Evolutionary conservation across 1,140 invertebrate genomes (phyloP).

Genomic region (Drosophila subpulchrella): DNA sequence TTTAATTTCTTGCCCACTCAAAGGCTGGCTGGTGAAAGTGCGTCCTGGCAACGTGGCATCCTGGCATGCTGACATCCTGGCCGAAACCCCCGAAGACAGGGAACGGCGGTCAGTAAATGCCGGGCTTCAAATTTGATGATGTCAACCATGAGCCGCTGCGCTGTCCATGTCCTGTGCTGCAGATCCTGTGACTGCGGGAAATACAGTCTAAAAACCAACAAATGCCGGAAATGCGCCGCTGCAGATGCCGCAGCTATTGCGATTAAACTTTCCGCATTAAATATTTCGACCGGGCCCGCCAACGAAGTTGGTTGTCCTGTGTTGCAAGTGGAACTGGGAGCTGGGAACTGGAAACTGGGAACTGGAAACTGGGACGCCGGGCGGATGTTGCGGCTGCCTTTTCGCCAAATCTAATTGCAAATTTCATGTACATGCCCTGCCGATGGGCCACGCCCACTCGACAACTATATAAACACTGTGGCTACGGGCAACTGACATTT

Average conservation of each 20-base stretch:
- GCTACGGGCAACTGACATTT: conserved; percentile 44
- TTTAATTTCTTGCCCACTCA: conserved; percentile 69
- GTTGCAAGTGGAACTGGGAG: conserved; percentile 2
- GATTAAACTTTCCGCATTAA: conserved; percentile 80
- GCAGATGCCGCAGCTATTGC: conserved; percentile 48
- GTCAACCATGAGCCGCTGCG: conserved; percentile 41
- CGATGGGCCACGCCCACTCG: conserved; percentile 45
- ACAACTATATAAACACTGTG: conserved; percentile 65
- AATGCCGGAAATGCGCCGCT: conserved; percentile 70
- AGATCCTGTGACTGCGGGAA: conserved; percentile 51
- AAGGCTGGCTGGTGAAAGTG: conserved; percentile 58
- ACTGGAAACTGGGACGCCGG: conserved; percentile 24
- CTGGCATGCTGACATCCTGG: conserved; percentile 10
- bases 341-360: conserved; percentile 4
- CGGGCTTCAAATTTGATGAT: conserved; percentile 73
- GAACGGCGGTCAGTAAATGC: conserved; percentile 23
- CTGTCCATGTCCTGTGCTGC: conserved; percentile 39
- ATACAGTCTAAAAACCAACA: conserved; percentile 75
- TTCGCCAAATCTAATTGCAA: conserved; percentile 79
- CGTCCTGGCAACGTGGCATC: conserved; percentile 38
- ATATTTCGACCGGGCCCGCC: conserved; percentile 44
- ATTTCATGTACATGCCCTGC: conserved; percentile 62
- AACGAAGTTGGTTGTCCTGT: conserved; percentile 14
- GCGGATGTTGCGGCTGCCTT: conserved; percentile 68
- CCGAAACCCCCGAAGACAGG: conserved; percentile 35